Evolutionary conservation across 53 echinoderm and acorn worm genomes (phyloP).

Genomic region (Zoroaster sp.): DNA sequence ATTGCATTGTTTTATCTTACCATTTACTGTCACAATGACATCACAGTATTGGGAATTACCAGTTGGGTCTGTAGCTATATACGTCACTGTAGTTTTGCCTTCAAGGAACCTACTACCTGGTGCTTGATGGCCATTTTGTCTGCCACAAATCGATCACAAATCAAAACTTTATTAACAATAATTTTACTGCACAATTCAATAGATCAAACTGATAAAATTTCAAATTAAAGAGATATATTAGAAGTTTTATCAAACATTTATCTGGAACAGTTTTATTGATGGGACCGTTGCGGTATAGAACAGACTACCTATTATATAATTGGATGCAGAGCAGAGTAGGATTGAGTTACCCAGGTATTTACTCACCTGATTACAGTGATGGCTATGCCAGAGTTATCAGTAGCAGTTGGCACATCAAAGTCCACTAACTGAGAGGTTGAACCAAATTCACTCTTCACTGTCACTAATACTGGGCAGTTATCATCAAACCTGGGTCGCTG

Average conservation of each 20-base stretch:
- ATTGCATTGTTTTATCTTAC: not conserved
- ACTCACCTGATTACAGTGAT: constrained; percentile 62
- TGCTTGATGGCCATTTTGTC: constrained; percentile 8
- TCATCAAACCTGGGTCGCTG: constrained; percentile 38
- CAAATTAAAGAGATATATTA: no score
- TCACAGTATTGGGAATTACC: constrained; percentile 55
- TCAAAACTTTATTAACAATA: no score
- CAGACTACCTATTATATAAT: no score
- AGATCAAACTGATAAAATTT: no score
- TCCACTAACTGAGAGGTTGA: not conserved
- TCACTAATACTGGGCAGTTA: constrained; percentile 38
- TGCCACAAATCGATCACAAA: not conserved
- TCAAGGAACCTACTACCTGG: constrained; percentile 53
- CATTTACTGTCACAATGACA: constrained; percentile 48
- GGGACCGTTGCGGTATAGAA: no score
- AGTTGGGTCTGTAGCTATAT: constrained; percentile 43
- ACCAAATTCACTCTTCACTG: constrained; percentile 39
- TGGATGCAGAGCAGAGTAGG: no score
- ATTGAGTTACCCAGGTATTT: no score
- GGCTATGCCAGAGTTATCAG: constrained; percentile 67
- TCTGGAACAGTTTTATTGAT: no score
- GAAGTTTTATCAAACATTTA: no score
- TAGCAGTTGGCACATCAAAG: constrained; percentile 45
- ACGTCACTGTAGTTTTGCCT: constrained; percentile 47
- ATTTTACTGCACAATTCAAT: no score